These are phyloP conservation scores for Chiloscyllium punctatum DNA, from an alignment of 2,797 vertebrate species.

Conservation along the genomic window DNA sequence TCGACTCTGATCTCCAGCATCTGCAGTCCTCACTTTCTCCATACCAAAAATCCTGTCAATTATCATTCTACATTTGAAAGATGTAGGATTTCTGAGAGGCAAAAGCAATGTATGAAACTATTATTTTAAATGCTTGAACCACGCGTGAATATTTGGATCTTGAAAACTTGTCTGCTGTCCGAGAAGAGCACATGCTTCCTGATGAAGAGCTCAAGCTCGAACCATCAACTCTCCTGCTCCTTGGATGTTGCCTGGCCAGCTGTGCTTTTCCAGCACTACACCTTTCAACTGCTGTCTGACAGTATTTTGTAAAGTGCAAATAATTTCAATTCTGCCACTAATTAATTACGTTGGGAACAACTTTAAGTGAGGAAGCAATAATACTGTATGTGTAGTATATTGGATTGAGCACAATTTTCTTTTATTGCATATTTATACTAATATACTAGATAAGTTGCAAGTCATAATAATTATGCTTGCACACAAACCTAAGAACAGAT, in stretches of 20 bases:
- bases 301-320: not conserved
- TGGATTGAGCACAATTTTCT: not conserved
- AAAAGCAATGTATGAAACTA: not conserved
- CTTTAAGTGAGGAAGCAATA: not conserved
- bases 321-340: not conserved
- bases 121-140: not conserved
- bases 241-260: too few species aligned
- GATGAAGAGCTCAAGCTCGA: too few species aligned
- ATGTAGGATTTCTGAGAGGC: not conserved
- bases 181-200: too few species aligned
- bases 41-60: not conserved
- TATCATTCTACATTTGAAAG: not conserved
- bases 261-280: too few species aligned
- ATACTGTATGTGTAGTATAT: not conserved
- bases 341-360: not conserved
- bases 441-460: not conserved
- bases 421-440: not conserved
- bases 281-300: not conserved
- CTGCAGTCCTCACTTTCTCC: too few species aligned
- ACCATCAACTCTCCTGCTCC: too few species aligned
- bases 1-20: too few species aligned
- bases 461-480: not conserved
- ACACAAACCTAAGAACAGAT: not conserved
- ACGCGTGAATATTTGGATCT: not conserved
- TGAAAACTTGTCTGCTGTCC: not conserved